Base-by-base conservation (phyloP, 2,888 invertebrate species). In the Glyphotaelius pellucidus region DNA sequence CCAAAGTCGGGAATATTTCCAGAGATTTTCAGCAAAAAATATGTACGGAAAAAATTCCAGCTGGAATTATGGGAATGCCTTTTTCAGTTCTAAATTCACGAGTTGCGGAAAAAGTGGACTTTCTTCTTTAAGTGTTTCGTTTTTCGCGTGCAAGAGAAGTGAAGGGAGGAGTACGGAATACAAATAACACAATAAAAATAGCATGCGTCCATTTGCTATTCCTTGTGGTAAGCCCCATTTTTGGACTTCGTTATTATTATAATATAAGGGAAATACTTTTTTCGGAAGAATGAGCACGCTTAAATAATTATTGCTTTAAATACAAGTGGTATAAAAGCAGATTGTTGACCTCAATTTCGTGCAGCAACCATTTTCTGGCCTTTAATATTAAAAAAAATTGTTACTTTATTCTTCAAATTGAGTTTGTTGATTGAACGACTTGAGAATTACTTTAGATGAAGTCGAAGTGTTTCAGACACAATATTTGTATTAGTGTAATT, bases 11-110 rank as follows among this genome's bases (percentile, higher is more conserved):
- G 25, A 67, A 67, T 89, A 89, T 89, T 88, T 88, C 88, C 32
- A 79, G 67, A 79, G 88, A 88, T 80, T 89, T 89, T n/a, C 79
- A 19, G 25, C 79, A n/a, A 79, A 89, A 89, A 79, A 35, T 32
- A 38, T 35, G 80, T 38, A 38, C 88, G n/a, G 19, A n/a, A 30
- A 80, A 67, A 67, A 89, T 79, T 89, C 88, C 67, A 35, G 31
- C 52, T 88, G 86, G 14, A 86, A 47, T 47, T 42, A 25, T 67
- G 25, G 67, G n/a, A 67, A 67, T 30, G 42, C 67, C 86, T 25
- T 67, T 67, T 67, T 67, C 30, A 30, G 86, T 86, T 86, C 42
- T 86, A 47, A 86, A 86, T 86, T 86, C 86, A 86, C 86, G 86
- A 47, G 42, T 42, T 47, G 47, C 30, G 86, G 86, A 83, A 67